Evolutionary conservation across 2,113 vertebrate species (phyloP).

Genomic region (Atlantisia rogersi): DNA sequence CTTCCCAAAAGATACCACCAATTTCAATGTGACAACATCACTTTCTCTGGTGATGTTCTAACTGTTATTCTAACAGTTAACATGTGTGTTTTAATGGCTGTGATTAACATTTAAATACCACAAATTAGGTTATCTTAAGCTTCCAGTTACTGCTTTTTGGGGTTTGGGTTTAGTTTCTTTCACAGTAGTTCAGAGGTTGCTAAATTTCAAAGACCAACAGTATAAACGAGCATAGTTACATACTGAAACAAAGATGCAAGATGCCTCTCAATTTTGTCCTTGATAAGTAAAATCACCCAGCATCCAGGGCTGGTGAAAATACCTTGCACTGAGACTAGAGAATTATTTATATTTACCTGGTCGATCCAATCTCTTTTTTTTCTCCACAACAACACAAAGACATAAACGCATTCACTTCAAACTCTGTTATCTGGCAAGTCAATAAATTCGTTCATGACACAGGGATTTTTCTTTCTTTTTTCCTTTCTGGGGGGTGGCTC

Average conservation of each 20-base stretch:
- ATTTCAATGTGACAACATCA: neutral
- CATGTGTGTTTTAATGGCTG: neutral
- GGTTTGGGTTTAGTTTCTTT: neutral
- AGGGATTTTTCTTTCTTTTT: neutral
- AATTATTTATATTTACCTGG: neutral
- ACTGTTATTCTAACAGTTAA: neutral
- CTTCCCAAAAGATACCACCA: neutral
- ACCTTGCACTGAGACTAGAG: neutral
- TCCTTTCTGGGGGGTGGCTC: no score
- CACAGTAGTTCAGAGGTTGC: neutral
- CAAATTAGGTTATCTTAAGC: neutral
- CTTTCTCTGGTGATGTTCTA: neutral
- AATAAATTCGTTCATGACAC: neutral
- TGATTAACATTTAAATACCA: neutral
- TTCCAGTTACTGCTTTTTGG: neutral
- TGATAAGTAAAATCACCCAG: neutral
- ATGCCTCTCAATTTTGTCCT: neutral
- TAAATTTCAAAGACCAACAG: neutral
- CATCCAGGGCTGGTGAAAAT: neutral
- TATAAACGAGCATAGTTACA: neutral
- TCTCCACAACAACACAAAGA: rapidly evolving
- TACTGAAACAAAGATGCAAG: neutral
- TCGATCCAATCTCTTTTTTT: neutral
- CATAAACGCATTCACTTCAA: neutral
- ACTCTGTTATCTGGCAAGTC: neutral